Percentiles rank a stretch among this genome's conserved stretches.
phyloP scores from a whole-genome alignment of 2,113 vertebrate species.

The Vidua macroura region DNA sequence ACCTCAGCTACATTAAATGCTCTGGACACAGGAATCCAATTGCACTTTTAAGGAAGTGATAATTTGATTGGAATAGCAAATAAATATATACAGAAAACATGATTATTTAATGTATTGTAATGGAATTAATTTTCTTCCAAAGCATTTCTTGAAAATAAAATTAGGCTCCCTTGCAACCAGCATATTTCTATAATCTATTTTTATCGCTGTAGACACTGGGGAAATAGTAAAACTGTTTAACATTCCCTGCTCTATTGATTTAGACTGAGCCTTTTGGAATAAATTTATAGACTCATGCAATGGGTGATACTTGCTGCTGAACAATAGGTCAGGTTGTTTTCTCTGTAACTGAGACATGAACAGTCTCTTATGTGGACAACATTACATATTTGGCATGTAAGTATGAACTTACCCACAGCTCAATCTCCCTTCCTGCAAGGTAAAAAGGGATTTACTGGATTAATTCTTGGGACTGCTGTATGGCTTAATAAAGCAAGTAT shows the following conservation, averaged over 20 bases:
- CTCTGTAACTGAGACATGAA: not conserved
- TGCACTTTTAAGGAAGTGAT: not conserved
- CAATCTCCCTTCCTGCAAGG: not conserved
- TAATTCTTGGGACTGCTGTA: not conserved
- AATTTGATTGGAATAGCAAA: not conserved
- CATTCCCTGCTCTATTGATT: constrained; percentile 38
- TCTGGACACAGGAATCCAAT: not conserved
- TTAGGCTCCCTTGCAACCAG: not conserved
- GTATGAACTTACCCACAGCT: not conserved
- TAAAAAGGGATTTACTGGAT: not conserved
- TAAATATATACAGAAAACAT: not conserved
- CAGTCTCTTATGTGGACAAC: not conserved
- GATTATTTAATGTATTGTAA: not conserved
- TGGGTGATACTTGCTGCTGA: not conserved
- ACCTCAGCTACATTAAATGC: not conserved
- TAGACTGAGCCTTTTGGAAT: constrained; percentile 23
- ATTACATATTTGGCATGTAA: not conserved
- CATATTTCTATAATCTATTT: constrained; percentile 48
- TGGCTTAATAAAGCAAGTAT: not conserved
- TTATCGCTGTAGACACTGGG: not conserved
- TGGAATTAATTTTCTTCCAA: not conserved
- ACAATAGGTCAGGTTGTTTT: not conserved
- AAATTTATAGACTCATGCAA: not conserved
- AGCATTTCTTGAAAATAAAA: constrained; percentile 46
- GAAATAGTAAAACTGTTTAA: constrained; percentile 42